phyloP scores from a whole-genome alignment of 2,888 invertebrate genomes.

The Polietes domitor region DNA sequence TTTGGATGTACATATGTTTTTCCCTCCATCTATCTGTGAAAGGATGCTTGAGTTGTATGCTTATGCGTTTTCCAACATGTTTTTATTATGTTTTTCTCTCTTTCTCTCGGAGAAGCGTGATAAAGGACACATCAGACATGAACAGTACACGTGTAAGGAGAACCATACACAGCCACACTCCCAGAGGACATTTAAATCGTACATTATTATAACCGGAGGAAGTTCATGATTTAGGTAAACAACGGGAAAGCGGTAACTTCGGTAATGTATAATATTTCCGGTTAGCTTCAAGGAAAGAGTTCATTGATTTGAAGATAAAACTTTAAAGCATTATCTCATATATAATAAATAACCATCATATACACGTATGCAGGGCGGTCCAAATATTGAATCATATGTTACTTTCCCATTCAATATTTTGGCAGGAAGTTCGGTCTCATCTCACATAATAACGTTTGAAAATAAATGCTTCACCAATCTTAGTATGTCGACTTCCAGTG shows the following conservation, averaged over 20 bases:
- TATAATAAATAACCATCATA: too few relatives aligned
- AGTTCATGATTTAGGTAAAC: constrained; percentile 12
- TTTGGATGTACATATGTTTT: constrained; percentile 15
- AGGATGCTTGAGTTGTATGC: neutral
- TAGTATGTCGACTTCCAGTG: too few relatives aligned
- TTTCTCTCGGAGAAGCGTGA: neutral
- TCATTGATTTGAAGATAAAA: too few relatives aligned
- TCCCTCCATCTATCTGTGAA: neutral
- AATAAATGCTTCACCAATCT: too few relatives aligned
- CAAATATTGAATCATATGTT: too few relatives aligned
- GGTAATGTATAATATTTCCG: constrained; percentile 16
- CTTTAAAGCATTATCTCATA: too few relatives aligned
- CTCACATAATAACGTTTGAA: too few relatives aligned
- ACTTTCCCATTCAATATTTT: too few relatives aligned
- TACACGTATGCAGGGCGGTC: too few relatives aligned
- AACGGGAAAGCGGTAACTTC: neutral
- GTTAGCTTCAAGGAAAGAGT: neutral
- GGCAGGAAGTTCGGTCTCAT: too few relatives aligned
- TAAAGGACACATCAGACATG: neutral
- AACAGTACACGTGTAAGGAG: constrained; percentile 1
- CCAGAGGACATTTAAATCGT: constrained; percentile 61
- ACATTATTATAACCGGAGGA: constrained; percentile 58
- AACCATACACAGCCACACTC: constrained; percentile 15
- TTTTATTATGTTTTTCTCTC: constrained; percentile 12
- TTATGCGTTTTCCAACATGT: constrained; percentile 6